These are phyloP conservation scores for Cerastis leucographa DNA, from an alignment of 2,888 invertebrate species.

Conservation along the genomic window DNA sequence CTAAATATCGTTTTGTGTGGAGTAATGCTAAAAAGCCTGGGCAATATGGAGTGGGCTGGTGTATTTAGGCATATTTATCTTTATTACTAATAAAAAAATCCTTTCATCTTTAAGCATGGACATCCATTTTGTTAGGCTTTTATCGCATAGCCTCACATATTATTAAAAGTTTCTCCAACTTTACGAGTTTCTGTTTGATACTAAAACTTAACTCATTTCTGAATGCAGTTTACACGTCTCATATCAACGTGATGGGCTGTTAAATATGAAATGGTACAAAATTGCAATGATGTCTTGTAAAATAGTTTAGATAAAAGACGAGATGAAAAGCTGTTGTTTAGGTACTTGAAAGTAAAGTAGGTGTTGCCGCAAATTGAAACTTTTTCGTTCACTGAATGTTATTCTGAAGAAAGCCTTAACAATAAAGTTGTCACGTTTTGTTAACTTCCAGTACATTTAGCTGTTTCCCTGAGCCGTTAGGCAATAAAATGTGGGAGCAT, in stretches of 20 bases:
- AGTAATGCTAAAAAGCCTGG: background rate
- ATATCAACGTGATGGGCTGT: constrained; percentile 52
- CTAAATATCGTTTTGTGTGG: background rate
- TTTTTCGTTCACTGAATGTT: constrained; percentile 50
- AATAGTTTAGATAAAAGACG: constrained; percentile 38
- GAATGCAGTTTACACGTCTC: constrained; percentile 53
- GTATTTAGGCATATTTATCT: constrained; percentile 38
- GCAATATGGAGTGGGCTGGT: background rate
- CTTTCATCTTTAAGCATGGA: constrained; percentile 40
- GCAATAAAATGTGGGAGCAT: constrained; percentile 16
- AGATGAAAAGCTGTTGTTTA: constrained; percentile 56
- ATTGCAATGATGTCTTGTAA: constrained; percentile 40
- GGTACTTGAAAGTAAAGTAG: constrained; percentile 43
- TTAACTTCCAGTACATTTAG: constrained; percentile 33
- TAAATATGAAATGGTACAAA: constrained; percentile 53
- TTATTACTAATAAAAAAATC: constrained; percentile 55
- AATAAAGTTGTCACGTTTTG: constrained; percentile 40
- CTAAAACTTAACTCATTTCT: constrained; percentile 51
- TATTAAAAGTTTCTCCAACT: constrained; percentile 49
- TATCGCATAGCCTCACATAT: constrained; percentile 39
- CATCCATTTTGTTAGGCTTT: constrained; percentile 40
- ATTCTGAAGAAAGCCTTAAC: constrained; percentile 30
- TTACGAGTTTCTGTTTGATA: constrained; percentile 38
- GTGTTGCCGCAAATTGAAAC: constrained; percentile 39
- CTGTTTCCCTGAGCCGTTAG: constrained; percentile 12